phyloP scores from a whole-genome alignment of 2,888 invertebrate genomes.

The Apodemia duryi region DNA sequence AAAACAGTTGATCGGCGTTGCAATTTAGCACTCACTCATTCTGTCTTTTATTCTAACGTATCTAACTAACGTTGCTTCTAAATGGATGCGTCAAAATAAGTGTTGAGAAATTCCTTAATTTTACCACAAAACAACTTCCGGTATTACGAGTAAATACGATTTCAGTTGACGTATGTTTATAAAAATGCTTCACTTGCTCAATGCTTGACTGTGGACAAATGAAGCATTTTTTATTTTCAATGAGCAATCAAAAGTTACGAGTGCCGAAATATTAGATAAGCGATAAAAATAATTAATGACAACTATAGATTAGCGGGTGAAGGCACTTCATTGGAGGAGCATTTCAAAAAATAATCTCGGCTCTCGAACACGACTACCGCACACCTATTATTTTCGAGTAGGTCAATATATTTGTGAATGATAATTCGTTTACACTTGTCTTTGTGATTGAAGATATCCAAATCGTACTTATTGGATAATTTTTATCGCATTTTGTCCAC shows the following conservation, averaged over 20 bases:
- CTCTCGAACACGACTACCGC: constrained; percentile 67
- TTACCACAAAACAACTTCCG: too few relatives aligned
- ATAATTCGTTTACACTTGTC: constrained; percentile 45
- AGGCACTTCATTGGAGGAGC: constrained; percentile 75
- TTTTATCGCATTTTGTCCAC: neutral
- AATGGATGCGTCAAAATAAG: too few relatives aligned
- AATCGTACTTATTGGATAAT: constrained; percentile 17
- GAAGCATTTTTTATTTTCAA: constrained; percentile 36
- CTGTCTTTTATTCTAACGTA: too few relatives aligned
- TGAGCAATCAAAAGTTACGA: constrained; percentile 58
- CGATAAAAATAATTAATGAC: constrained; percentile 79
- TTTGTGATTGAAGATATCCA: constrained; percentile 31
- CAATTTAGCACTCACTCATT: too few relatives aligned
- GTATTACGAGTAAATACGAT: too few relatives aligned
- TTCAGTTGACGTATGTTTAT: neutral
- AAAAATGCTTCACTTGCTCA: neutral
- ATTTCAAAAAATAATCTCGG: constrained; percentile 76
- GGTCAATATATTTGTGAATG: constrained; percentile 63
- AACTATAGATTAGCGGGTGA: constrained; percentile 67
- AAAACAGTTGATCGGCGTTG: too few relatives aligned
- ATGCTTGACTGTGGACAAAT: neutral
- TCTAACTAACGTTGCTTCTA: too few relatives aligned
- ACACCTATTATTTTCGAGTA: constrained; percentile 71
- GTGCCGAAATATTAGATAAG: constrained; percentile 72
- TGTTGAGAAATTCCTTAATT: too few relatives aligned